Evolutionary conservation across 2,888 invertebrate species (phyloP).

Genomic region (Yponomeuta plumbellus): DNA sequence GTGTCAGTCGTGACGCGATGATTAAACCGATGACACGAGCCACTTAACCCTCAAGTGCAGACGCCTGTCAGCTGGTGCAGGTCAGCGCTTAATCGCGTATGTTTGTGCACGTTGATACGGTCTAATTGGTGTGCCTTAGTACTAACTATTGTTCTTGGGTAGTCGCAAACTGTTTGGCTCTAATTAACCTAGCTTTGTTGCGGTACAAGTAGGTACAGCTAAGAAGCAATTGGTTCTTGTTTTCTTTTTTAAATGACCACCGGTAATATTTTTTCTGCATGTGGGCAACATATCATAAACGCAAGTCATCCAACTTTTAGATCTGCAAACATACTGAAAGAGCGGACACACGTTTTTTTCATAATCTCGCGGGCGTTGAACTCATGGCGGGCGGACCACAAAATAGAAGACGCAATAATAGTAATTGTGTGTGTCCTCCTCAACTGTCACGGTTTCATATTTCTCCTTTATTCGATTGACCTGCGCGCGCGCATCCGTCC

Average conservation of each 20-base stretch:
- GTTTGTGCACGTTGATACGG: not conserved
- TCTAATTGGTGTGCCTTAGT: not conserved
- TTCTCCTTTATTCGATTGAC: constrained; percentile 65
- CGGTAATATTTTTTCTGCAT: no score
- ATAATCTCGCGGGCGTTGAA: not conserved
- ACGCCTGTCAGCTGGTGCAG: not conserved
- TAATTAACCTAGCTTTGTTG: not conserved
- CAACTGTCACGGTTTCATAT: constrained; percentile 47
- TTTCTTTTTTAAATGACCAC: no score
- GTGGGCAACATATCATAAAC: no score
- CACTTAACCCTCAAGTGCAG: not conserved
- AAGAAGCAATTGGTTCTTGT: no score
- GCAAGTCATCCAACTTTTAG: no score
- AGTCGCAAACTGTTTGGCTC: no score
- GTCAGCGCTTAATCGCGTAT: not conserved
- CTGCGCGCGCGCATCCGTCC: constrained; percentile 42
- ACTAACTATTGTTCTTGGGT: no score
- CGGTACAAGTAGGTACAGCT: not conserved
- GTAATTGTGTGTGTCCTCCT: not conserved
- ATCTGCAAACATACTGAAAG: no score
- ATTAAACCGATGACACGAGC: constrained; percentile 6
- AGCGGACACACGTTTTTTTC: no score
- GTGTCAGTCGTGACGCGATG: not conserved
- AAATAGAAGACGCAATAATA: not conserved
- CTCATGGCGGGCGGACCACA: not conserved